phyloP scores from a whole-genome alignment of 2,113 vertebrate genomes.

The Peromyscus maniculatus region DNA sequence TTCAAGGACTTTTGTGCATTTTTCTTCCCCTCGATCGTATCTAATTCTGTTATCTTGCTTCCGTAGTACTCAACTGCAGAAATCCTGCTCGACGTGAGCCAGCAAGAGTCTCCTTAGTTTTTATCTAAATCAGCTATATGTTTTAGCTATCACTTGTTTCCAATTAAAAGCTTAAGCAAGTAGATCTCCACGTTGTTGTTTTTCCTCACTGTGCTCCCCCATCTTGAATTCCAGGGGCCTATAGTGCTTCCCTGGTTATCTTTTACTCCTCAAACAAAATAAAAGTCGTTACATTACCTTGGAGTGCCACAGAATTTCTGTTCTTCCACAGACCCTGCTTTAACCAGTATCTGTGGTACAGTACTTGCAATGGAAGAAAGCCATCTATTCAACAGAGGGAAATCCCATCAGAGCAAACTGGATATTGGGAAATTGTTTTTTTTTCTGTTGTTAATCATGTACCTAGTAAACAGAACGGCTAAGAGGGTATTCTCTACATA shows the following conservation, averaged over 20 bases:
- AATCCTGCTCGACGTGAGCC: conserved; percentile 58
- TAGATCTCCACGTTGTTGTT: conserved; percentile 32
- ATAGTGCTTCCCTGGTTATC: conserved; percentile 8
- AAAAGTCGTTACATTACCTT: conserved; percentile 58
- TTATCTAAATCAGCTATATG: conserved; percentile 63
- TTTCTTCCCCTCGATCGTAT: conserved; percentile 76
- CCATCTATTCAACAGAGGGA: conserved; percentile 41
- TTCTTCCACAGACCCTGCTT: conserved; percentile 9
- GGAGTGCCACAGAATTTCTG: conserved; percentile 40
- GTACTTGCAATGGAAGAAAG: conserved; percentile 45
- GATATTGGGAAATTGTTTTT: conserved; percentile 56
- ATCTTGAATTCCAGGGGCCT: conserved; percentile 42
- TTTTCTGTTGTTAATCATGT: conserved; percentile 48
- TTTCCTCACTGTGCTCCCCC: background rate
- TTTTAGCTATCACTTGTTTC: conserved; percentile 64
- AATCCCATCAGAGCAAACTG: conserved; percentile 62
- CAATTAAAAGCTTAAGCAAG: conserved; percentile 72
- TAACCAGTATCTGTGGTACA: conserved; percentile 43
- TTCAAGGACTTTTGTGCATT: conserved; percentile 81
- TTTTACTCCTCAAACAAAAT: conserved; percentile 48
- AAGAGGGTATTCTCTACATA: conserved; percentile 14
- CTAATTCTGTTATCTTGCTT: conserved; percentile 81
- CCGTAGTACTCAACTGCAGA: conserved; percentile 71
- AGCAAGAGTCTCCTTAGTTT: conserved; percentile 47
- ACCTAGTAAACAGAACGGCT: conserved; percentile 6